Evolutionary conservation across 2,113 vertebrate species (phyloP).

Genomic region (Etheostoma cragini): DNA sequence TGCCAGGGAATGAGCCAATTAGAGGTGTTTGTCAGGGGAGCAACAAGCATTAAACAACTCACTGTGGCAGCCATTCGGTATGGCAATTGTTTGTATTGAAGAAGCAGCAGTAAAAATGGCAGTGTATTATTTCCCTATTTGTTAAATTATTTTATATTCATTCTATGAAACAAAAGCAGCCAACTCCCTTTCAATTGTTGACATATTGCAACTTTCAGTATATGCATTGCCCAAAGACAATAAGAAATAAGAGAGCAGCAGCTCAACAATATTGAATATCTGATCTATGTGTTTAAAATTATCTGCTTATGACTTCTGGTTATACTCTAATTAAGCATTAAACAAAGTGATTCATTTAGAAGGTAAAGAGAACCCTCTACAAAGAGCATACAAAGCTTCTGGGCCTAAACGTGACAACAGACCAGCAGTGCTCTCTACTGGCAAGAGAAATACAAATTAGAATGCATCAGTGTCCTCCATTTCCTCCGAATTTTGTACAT

Average conservation of each 20-base stretch:
- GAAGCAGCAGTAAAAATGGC: constrained; percentile 3
- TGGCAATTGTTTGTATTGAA: not conserved
- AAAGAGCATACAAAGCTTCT: not conserved
- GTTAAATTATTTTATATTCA: not conserved
- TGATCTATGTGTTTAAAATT: not conserved
- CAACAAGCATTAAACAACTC: constrained; percentile 51
- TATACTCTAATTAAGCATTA: not conserved
- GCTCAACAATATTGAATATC: not conserved
- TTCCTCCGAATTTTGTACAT: not conserved
- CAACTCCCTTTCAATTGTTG: not conserved
- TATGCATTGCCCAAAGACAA: not conserved
- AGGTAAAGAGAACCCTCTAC: not conserved
- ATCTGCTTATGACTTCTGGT: not conserved
- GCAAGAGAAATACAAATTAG: constrained; percentile 13
- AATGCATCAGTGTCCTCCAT: not conserved
- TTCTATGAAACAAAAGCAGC: not conserved
- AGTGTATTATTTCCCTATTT: constrained; percentile 6
- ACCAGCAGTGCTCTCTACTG: constrained; percentile 65
- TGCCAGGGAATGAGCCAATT: constrained; percentile 65
- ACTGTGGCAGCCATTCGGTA: not conserved
- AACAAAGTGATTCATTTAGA: not conserved
- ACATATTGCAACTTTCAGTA: not conserved
- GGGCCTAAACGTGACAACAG: constrained; percentile 4
- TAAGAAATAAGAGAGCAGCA: not conserved
- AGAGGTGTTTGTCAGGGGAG: constrained; percentile 59